phyloP scores from a whole-genome alignment of 1,140 invertebrate species.

The Macrobrachium rosenbergii region DNA sequence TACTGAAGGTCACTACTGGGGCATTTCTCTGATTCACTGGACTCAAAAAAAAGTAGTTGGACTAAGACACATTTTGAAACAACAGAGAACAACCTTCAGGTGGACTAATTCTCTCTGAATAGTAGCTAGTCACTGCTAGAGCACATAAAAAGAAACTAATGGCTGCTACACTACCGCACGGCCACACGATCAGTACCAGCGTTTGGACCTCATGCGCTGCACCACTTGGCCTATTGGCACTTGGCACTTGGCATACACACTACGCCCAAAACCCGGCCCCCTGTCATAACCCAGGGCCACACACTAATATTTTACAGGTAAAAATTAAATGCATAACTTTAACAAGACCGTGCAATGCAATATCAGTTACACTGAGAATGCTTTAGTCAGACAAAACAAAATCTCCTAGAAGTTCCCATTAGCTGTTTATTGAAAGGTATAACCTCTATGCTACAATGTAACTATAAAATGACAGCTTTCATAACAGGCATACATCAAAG shows the following conservation, averaged over 20 bases:
- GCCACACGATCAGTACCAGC: conserved; percentile 5
- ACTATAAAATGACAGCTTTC: conserved; percentile 32
- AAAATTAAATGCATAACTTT: neutral
- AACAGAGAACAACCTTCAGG: no score
- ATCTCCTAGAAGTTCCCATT: conserved; percentile 22
- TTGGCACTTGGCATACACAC: conserved; percentile 21
- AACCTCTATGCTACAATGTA: conserved; percentile 8
- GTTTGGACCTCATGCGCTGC: conserved; percentile 28
- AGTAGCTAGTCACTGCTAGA: neutral
- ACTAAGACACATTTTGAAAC: no score
- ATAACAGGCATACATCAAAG: conserved; percentile 48
- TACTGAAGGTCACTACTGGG: no score
- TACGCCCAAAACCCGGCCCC: conserved; percentile 22
- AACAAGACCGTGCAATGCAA: conserved; percentile 36
- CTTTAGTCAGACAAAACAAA: conserved; percentile 20
- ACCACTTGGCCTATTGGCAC: conserved; percentile 32
- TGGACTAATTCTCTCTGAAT: neutral
- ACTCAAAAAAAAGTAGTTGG: no score
- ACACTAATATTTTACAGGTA: conserved; percentile 1
- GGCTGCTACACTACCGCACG: conserved; percentile 41
- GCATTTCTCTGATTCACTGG: no score
- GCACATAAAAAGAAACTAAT: neutral
- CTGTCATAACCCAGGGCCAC: conserved; percentile 21
- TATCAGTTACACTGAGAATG: conserved; percentile 21
- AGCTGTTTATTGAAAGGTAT: conserved; percentile 3